Evolutionary conservation across 2,113 vertebrate genomes (phyloP).

Genomic region (Antigone vipio): DNA sequence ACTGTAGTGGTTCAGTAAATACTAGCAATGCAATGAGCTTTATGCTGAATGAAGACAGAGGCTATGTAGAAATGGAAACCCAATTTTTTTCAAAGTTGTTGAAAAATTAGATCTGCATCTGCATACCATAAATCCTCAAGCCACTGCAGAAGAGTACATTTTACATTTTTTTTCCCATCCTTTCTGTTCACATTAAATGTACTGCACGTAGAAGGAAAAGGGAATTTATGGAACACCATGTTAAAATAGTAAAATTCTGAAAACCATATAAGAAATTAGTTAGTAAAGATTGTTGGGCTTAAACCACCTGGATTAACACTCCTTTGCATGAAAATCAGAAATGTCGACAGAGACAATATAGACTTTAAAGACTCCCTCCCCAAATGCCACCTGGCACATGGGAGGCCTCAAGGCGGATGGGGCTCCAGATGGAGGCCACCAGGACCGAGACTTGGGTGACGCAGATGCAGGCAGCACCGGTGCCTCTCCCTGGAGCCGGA

Average conservation of each 20-base stretch:
- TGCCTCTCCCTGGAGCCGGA: background rate
- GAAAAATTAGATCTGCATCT: background rate
- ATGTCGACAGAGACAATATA: rapidly evolving
- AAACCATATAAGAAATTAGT: background rate
- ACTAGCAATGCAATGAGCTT: background rate
- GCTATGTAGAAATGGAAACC: background rate
- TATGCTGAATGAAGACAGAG: background rate
- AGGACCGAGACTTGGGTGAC: rapidly evolving
- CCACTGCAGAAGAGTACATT: background rate
- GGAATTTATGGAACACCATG: background rate
- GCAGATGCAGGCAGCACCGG: background rate
- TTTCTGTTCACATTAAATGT: background rate
- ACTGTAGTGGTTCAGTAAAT: background rate
- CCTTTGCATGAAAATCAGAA: background rate
- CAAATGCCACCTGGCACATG: background rate
- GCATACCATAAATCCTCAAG: background rate
- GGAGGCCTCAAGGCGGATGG: rapidly evolving
- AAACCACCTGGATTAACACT: background rate
- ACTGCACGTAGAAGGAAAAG: background rate
- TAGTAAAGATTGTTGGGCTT: background rate
- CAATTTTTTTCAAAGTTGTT: background rate
- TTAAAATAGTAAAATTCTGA: background rate
- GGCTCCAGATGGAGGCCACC: background rate
- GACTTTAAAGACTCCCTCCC: background rate
- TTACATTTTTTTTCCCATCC: background rate